Conservation (phyloP, 2,888 invertebrate genomes). For the Meiosimyza platycephala region DNA sequence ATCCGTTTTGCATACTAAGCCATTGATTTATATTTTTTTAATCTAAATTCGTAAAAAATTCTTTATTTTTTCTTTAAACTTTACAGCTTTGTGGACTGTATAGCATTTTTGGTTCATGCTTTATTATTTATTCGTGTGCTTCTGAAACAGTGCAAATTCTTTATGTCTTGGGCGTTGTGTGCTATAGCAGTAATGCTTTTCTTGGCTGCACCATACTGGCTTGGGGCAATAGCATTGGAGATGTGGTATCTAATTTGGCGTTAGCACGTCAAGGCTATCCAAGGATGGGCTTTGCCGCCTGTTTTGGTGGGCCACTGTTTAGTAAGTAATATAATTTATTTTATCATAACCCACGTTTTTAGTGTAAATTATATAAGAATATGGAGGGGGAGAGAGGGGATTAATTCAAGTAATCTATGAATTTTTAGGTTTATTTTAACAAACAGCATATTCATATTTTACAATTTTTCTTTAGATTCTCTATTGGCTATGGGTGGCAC, state of each 20-base stretch:
- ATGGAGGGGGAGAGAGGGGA: background rate
- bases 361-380: background rate
- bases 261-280: slow-evolving; percentile 74
- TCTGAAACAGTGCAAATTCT: slow-evolving; percentile 72
- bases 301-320: slow-evolving; percentile 77
- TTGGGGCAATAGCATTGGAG: slow-evolving; percentile 73
- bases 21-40: too few relatives aligned
- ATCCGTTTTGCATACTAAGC: background rate
- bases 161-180: slow-evolving; percentile 71
- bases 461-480: slow-evolving; percentile 38
- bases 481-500: slow-evolving; percentile 46
- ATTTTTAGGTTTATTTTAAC: too few relatives aligned
- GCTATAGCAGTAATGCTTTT: slow-evolving; percentile 71
- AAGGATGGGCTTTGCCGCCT: slow-evolving; percentile 76
- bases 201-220: slow-evolving; percentile 74
- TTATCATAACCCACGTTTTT: too few relatives aligned
- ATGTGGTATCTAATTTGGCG: slow-evolving; percentile 70
- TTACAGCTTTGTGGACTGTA: slow-evolving; percentile 49
- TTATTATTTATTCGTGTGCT: slow-evolving; percentile 73
- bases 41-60: too few relatives aligned
- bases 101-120: slow-evolving; percentile 61
- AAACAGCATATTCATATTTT: too few relatives aligned
- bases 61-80: background rate
- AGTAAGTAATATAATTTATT: slow-evolving; percentile 63
- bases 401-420: too few relatives aligned